Evolutionary conservation across 1,140 invertebrate species (phyloP).

Genomic region (Matsumurasca onukii): DNA sequence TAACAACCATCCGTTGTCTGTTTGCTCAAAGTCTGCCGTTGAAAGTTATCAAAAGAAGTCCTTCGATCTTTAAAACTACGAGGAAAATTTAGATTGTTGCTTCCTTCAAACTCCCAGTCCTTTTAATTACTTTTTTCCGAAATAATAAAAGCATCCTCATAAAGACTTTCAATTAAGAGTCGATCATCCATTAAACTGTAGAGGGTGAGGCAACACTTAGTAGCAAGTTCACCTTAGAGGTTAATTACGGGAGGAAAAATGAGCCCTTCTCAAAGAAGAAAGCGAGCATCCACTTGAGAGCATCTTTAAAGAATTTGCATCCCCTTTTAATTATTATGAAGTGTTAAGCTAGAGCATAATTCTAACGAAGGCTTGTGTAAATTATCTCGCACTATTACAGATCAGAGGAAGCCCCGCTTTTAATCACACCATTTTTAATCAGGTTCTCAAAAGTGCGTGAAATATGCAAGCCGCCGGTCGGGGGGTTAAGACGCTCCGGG

Average conservation of each 20-base stretch:
- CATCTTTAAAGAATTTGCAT: constrained; percentile 20
- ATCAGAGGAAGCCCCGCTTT: constrained; percentile 3
- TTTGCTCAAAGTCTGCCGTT: too few species aligned
- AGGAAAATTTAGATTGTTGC: too few species aligned
- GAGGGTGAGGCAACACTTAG: neutral
- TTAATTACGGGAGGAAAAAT: constrained; percentile 1
- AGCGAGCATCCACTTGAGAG: constrained; percentile 16
- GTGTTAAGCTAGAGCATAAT: constrained; percentile 24
- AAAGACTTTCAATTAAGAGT: neutral
- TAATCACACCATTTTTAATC: constrained; percentile 23
- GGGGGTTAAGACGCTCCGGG: neutral
- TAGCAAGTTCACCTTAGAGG: too few species aligned
- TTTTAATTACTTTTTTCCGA: too few species aligned
- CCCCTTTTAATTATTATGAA: constrained; percentile 26
- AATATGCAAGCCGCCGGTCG: constrained; percentile 7
- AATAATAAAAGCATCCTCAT: too few species aligned
- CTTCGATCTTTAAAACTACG: too few species aligned
- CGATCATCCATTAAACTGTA: neutral
- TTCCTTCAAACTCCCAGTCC: too few species aligned
- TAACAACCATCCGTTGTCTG: too few species aligned
- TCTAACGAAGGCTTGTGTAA: constrained; percentile 17
- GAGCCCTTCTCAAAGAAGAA: constrained; percentile 11
- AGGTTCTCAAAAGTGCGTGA: constrained; percentile 6
- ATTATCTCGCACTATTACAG: constrained; percentile 23
- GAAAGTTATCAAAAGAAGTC: too few species aligned